Percentiles rank a stretch among this genome's conserved stretches.
Conservation (phyloP, 1,140 invertebrate genomes). For the Proales similis region DNA sequence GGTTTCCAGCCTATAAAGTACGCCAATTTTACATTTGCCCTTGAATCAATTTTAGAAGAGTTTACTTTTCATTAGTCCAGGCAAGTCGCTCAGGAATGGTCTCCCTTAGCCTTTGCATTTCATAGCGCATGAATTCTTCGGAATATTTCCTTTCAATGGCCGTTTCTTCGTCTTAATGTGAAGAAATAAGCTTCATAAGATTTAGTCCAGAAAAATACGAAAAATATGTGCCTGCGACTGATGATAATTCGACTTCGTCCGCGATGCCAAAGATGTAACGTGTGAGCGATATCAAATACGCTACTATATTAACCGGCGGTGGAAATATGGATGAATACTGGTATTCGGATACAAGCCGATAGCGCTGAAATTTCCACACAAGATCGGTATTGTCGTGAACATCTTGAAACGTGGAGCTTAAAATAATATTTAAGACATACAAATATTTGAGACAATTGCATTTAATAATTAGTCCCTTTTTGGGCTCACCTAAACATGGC, state of each 20-base stretch:
- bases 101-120: slow-evolving; percentile 23
- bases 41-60: no score
- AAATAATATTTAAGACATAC: no score
- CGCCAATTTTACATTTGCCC: no score
- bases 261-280: no score
- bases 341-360: slow-evolving; percentile 14
- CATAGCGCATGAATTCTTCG: slow-evolving; percentile 23
- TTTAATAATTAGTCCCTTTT: no score
- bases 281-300: no score
- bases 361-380: slow-evolving; percentile 24
- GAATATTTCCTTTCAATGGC: slow-evolving; percentile 29
- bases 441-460: no score
- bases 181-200: no score
- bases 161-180: no score
- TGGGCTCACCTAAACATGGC: slow-evolving; percentile 52
- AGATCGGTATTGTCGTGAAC: slow-evolving; percentile 23
- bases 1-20: slow-evolving; percentile 28
- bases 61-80: slow-evolving; percentile 37
- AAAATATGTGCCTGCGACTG: no score
- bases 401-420: slow-evolving; percentile 31
- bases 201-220: no score
- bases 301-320: slow-evolving; percentile 3
- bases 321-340: slow-evolving; percentile 15
- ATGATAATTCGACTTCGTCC: no score
- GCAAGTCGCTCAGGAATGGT: slow-evolving; percentile 14